Evolutionary conservation across 2,888 invertebrate species (phyloP).

Genomic region (Tipula vernalis): DNA sequence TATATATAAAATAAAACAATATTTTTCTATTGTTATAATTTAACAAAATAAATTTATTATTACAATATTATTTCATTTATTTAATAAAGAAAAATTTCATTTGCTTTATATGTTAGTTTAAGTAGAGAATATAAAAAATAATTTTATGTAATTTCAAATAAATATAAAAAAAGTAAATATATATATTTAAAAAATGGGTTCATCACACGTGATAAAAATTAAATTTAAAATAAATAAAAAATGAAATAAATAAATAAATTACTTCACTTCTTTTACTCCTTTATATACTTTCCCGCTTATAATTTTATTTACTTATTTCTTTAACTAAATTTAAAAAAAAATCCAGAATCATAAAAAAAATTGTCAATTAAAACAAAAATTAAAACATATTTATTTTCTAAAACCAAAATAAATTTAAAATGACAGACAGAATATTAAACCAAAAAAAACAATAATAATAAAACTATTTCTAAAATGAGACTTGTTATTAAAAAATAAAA

Average conservation of each 20-base stretch:
- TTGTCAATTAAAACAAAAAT: not conserved
- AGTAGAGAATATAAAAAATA: not conserved
- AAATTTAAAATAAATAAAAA: not conserved
- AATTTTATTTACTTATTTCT: not conserved
- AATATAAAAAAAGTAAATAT: not conserved
- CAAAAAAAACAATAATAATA: not conserved
- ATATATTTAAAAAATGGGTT: conserved; percentile 4
- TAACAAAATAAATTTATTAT: not conserved
- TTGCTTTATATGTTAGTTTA: conserved; percentile 4
- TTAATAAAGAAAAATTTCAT: not conserved
- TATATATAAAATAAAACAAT: not conserved
- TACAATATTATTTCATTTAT: not conserved
- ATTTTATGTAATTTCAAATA: conserved; percentile 4
- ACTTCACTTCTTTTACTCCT: not conserved
- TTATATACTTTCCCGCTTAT: not conserved
- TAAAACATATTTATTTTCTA: not conserved
- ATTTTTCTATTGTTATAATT: not conserved
- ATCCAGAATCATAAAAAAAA: not conserved
- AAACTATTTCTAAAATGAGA: not conserved
- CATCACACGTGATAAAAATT: conserved; percentile 4
- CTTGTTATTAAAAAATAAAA: not conserved
- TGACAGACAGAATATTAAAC: not conserved
- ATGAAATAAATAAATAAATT: not conserved
- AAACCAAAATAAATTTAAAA: not conserved
- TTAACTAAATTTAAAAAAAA: not conserved